Percentiles rank a stretch among this genome's conserved stretches.
These are phyloP conservation scores for Laspeyria flexula DNA, from an alignment of 2,888 invertebrate genomes.

Conservation along the genomic window DNA sequence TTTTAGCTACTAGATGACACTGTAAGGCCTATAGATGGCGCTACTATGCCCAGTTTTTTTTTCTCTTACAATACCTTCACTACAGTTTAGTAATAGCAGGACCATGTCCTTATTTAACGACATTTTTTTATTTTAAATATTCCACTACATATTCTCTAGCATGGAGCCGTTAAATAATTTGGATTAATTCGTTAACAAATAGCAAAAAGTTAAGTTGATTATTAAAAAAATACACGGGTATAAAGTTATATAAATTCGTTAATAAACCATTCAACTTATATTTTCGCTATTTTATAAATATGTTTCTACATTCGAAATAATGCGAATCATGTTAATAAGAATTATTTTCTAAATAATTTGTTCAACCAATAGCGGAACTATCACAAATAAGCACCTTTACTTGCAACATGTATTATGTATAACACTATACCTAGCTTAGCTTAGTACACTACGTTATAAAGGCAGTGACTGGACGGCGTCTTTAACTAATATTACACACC, in stretches of 20 bases:
- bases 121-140: neutral
- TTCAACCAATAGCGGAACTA: slow-evolving; percentile 37
- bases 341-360: slow-evolving; percentile 29
- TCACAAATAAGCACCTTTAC: slow-evolving; percentile 42
- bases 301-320: too few species aligned
- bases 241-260: too few species aligned
- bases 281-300: too few species aligned
- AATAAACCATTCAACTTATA: too few species aligned
- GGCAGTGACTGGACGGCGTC: slow-evolving; percentile 51
- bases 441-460: slow-evolving; percentile 22
- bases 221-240: too few species aligned
- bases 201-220: too few species aligned
- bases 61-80: neutral
- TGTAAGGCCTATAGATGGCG: neutral
- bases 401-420: slow-evolving; percentile 16
- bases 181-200: neutral
- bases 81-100: neutral
- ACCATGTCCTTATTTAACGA: neutral
- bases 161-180: neutral
- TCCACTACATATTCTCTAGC: neutral
- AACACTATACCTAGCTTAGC: slow-evolving; percentile 3
- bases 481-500: slow-evolving; percentile 1
- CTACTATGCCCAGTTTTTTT: too few species aligned
- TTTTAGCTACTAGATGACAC: neutral
- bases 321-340: too few species aligned